Percentiles rank a stretch among this genome's conserved stretches.
Conservation (phyloP, 2,888 invertebrate species). For the Pseudococcus viburni region DNA sequence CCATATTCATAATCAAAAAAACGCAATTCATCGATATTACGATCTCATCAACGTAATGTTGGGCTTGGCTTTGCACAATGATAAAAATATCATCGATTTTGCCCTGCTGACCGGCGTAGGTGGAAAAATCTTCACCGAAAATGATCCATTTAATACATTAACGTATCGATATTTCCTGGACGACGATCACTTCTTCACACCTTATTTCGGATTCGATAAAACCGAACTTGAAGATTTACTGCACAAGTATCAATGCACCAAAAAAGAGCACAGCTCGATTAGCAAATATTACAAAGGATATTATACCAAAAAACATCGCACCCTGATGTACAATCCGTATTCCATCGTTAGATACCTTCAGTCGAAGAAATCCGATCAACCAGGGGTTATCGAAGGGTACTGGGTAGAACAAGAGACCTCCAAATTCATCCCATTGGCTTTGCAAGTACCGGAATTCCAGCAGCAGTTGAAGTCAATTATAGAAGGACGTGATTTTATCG, state of each 20-base stretch:
- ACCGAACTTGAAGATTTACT: not conserved
- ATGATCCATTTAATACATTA: not conserved
- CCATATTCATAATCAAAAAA: not conserved
- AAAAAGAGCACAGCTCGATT: not conserved
- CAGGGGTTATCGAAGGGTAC: not conserved
- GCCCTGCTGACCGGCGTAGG: not conserved
- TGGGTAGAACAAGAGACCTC: not conserved
- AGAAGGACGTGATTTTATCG: not conserved
- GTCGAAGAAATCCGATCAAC: not conserved
- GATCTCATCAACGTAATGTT: not conserved
- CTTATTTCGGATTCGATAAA: not conserved
- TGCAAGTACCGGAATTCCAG: not conserved
- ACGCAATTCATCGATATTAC: not conserved
- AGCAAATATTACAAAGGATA: conserved; percentile 1
- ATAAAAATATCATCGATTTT: not conserved
- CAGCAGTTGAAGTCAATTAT: not conserved
- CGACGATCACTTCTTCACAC: not conserved
- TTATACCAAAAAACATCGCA: not conserved
- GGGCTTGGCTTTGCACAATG: not conserved
- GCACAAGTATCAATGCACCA: not conserved
- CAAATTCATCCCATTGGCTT: not conserved
- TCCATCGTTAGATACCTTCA: not conserved
- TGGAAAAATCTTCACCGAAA: not conserved
- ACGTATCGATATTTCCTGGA: not conserved
- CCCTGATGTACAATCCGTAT: not conserved